A percentile compares a stretch with the other conserved stretches of the same genome.
Evolutionary conservation across 2,797 vertebrate genomes (phyloP).

Genomic region (Bucorvus abyssinicus): DNA sequence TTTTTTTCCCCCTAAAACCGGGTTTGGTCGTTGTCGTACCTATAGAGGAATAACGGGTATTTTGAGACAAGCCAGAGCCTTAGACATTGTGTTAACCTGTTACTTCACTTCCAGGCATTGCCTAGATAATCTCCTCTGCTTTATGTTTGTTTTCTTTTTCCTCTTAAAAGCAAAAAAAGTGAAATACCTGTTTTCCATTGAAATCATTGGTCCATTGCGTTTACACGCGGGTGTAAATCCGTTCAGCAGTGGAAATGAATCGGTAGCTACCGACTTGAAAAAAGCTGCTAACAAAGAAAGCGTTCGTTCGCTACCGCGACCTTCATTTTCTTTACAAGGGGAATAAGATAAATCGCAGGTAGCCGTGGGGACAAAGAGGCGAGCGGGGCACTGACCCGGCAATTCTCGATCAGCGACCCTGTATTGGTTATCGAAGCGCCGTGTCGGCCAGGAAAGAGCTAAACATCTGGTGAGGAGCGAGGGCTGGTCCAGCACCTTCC

Average conservation of each 20-base stretch:
- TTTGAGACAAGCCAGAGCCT: not conserved
- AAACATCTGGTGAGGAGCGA: slow-evolving; percentile 24
- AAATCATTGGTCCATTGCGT: not conserved
- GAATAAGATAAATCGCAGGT: slow-evolving; percentile 33
- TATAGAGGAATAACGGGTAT: not conserved
- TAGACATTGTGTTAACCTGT: slow-evolving; percentile 73
- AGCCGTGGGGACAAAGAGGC: slow-evolving; percentile 1
- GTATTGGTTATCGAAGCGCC: not conserved
- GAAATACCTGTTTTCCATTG: not conserved
- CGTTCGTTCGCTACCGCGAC: slow-evolving; percentile 18
- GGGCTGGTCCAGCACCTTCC: not conserved
- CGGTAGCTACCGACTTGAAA: not conserved
- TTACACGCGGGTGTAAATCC: not conserved
- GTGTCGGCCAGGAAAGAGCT: not conserved
- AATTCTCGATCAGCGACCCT: not conserved
- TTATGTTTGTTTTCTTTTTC: not conserved
- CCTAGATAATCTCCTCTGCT: not conserved
- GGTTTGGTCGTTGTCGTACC: not conserved
- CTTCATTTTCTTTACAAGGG: slow-evolving; percentile 47
- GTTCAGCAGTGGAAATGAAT: not conserved
- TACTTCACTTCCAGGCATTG: slow-evolving; percentile 69
- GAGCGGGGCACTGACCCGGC: not conserved
- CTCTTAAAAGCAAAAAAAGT: not conserved
- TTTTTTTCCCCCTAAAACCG: not conserved
- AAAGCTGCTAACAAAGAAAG: slow-evolving; percentile 18